Evolutionary conservation across 1,140 invertebrate species (phyloP), one percentile per base, ranked within the genome.

Genomic region (Saccostrea glomerata): DNA sequence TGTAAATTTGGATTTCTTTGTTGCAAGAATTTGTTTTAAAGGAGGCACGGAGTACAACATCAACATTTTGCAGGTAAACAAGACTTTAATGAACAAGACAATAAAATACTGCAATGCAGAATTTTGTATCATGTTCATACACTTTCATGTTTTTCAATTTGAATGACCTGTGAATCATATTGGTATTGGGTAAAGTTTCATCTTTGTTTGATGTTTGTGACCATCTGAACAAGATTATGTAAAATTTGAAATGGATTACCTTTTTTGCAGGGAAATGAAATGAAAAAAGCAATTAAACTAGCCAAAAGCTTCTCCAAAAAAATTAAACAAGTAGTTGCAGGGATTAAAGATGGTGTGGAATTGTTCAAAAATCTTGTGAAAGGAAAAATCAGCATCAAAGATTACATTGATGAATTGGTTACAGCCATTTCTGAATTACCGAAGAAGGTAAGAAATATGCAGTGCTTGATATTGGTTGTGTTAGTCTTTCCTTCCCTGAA

Each of bases 21-120:
- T 84, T 11, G 91, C 90, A 63, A 82, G 91, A 84, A 82, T 92
- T 0, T 93, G 92, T 86, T 92, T 92, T 60, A 90, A 91, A 60
- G 92, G 92, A 30, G 85, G 86, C 7, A 87, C 90, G n/a, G 66
- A 87, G 12, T 93, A 93, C 40, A 89, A 91, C 73, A 30, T 93
- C 12, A 93, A 93, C 63, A 85, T 93, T 30, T 83, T 93, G 12
- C 87, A 93, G 90, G 92, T 92, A 73, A 54, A 54, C 30, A 82
- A 20, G 20, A 70, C 47, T 47, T 47, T 2, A 47, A 47, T 47
- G 47, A 3, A 47, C 47, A 47, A 47, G 0, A 47, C 5, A 47
- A 47, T 7, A 47, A 47, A 2, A 47, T 47, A 47, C 1, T 47
- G 47, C 47, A 1, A 47, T 47, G 47, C 47, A 47, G 47, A 47